Evolutionary conservation across 2,888 invertebrate genomes (phyloP), one percentile per base, ranked within the genome.

Genomic region (Metalampra italica): DNA sequence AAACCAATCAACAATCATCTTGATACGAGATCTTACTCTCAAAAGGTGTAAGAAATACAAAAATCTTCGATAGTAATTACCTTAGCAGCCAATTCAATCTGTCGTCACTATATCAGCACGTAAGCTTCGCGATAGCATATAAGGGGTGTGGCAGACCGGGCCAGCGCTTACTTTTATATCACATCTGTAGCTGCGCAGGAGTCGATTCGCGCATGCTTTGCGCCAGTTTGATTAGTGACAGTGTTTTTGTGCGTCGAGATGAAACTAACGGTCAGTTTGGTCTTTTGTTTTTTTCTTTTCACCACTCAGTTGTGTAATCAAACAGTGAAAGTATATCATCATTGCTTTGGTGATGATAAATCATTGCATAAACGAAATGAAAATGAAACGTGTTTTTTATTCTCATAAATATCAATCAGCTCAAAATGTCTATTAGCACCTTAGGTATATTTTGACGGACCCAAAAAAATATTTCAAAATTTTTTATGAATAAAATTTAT

Each of bases 201-300:
- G 49, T 45, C 36, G 12, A 39, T 39, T 34, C 34, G 30, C 38
- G 32, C 45, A 45, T 44, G 39, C n/a, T n/a, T 37, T 30, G 34
- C 15, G 29, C 46, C n/a, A 37, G 29, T 42, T 22, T 22, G 38
- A 14, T 22, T 42, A 29, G 34, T 46, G 37, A 36, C 36, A 42
- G 41, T 40, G 40, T 32, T 9, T 15, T 29, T 13, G 39, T 15
- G 15, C 13, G 2, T 41, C 38, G 50, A 54, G 7, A 72, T 72
- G 72, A 68, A 65, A 52, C 53, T 67, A 8, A 59, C 63, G 68
- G 69, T 71, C 56, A 56, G 62, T 59, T 38, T 43, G 8, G n/a
- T n/a, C 36, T 32, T 41, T 41, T 36, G 32, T 40, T 43, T 48
- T 40, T 11, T 22, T 22, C 5, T 22, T 22, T 46, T 49, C 8